Percentiles rank a stretch among this genome's conserved stretches.
Evolutionary conservation across 1,140 invertebrate species (phyloP).

Genomic region (Zophobas atratus): DNA sequence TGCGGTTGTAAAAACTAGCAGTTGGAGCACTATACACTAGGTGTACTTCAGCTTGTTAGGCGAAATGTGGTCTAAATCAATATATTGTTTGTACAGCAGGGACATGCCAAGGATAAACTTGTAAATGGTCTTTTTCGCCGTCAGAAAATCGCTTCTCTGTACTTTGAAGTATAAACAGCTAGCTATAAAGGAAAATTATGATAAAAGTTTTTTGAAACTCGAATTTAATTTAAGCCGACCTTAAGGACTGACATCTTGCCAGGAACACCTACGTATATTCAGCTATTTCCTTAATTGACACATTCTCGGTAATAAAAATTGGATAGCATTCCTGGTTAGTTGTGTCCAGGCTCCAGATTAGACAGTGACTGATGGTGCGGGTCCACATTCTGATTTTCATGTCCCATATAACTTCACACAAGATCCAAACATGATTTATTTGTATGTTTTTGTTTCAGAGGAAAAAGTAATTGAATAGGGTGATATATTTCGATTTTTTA

Average conservation of each 20-base stretch:
- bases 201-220: too few relatives aligned
- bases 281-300: conserved; percentile 10
- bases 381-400: conserved; percentile 36
- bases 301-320: conserved; percentile 4
- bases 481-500: conserved; percentile 34
- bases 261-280: background rate
- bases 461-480: conserved; percentile 24
- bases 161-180: too few relatives aligned
- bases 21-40: too few relatives aligned
- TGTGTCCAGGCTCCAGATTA: background rate
- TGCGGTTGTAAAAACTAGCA: too few relatives aligned
- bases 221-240: background rate
- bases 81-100: too few relatives aligned
- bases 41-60: too few relatives aligned
- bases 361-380: conserved; percentile 28
- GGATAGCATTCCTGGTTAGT: conserved; percentile 1
- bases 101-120: too few relatives aligned
- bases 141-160: too few relatives aligned
- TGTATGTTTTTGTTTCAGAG: background rate
- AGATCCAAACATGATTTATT: conserved; percentile 34
- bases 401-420: conserved; percentile 24
- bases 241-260: background rate
- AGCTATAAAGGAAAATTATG: too few relatives aligned
- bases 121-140: too few relatives aligned
- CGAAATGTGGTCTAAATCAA: too few relatives aligned